Base-by-base conservation (phyloP, 2,797 vertebrate species). In the Betta splendens region DNA sequence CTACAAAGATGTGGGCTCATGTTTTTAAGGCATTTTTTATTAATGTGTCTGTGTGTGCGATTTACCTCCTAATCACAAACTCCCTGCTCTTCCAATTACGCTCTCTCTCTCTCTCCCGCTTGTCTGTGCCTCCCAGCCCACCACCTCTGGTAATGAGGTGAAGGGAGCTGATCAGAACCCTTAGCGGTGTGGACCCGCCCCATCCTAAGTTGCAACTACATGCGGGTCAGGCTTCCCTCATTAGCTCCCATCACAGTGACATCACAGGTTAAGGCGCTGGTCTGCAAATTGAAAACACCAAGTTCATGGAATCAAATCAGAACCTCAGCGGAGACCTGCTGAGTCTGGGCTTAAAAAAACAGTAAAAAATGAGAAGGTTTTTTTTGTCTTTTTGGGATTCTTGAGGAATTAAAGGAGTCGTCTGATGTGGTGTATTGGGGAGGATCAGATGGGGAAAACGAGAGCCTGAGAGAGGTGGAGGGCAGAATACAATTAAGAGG, bases 401-500 rank as follows among this genome's bases (percentile, higher is more conserved):
- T 74, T 68, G 20, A 59, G 31, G 66, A 84, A 77, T 67, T 74
- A 72, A 45, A 62, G 28, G 31, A 57, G 46, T 49, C 57, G 50
- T 40, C 20, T 7, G 59, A 63, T 17, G 16, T 42, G 57, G 38
- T 61, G 47, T 55, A 48, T 32, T 72, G 42, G 49, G 16, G 36
- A 25, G 60, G 61, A 38, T 64, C 35, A 63, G 36, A 38, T 65
- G 55, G 55, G 70, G 59, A 56, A 70, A 81, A 74, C 16, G 64
- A 78, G 72, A 71, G 80, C 54, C 72, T 69, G 72, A 68, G 77
- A 56, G 52, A 74, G 83, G 54, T 81, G 68, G 75, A 87, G 87
- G 81, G 79, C 85, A 87, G 90, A 90, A 87, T 68, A 75, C 89
- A 90, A 91, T 86, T 89, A 84, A 85, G 84, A 85, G n/a, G 72